Evolutionary conservation across 2,113 vertebrate genomes (phyloP).

Genomic region (Donacobius atricapilla): DNA sequence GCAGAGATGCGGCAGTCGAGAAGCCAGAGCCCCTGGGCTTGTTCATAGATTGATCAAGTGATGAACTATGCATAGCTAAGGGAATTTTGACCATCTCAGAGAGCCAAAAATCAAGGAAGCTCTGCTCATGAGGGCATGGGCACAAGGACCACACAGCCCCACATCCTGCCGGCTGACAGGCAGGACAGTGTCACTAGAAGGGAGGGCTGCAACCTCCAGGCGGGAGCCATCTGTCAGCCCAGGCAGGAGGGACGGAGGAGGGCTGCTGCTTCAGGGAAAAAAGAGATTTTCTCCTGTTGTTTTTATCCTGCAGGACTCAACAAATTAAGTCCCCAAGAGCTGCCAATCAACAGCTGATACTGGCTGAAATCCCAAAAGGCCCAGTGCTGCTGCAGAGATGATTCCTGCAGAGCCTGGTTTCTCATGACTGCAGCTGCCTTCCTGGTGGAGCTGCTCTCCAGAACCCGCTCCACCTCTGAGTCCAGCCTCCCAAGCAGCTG

Average conservation of each 20-base stretch:
- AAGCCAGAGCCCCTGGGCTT: background rate
- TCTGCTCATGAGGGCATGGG: fast-evolving
- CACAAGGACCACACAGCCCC: background rate
- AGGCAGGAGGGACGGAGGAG: background rate
- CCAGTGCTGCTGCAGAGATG: background rate
- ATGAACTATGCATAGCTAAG: background rate
- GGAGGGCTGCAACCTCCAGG: background rate
- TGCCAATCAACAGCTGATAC: constrained; percentile 37
- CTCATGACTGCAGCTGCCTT: background rate
- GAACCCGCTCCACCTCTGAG: background rate
- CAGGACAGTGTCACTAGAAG: background rate
- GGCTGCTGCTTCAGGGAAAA: background rate
- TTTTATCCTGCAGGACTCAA: constrained; percentile 30
- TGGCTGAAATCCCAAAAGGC: constrained; percentile 7
- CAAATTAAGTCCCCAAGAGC: constrained; percentile 25
- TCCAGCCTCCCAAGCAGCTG: background rate
- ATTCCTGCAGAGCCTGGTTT: constrained; percentile 11
- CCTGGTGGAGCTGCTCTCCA: background rate
- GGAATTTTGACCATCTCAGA: background rate
- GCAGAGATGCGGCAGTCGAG: background rate
- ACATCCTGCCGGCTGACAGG: background rate
- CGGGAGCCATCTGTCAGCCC: constrained; percentile 43
- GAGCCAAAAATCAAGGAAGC: background rate
- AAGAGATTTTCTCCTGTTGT: constrained; percentile 16
- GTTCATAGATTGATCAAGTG: background rate